phyloP scores from a whole-genome alignment of 2,113 vertebrate species.

The Leiothrix lutea region DNA sequence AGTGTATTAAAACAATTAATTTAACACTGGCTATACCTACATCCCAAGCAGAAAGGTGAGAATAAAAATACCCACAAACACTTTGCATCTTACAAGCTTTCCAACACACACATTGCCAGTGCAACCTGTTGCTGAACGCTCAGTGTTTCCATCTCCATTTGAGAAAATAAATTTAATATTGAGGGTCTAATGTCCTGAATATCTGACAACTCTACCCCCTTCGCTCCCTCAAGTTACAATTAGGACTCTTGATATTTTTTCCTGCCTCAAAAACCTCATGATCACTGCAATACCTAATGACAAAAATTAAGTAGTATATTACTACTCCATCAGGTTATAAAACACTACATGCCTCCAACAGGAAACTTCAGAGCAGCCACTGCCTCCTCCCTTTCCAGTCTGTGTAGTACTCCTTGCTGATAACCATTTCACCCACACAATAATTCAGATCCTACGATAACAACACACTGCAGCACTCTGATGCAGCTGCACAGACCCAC shows the following conservation, averaged over 20 bases:
- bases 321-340: background rate
- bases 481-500: background rate
- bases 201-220: background rate
- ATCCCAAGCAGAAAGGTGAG: background rate
- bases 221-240: background rate
- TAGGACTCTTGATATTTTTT: background rate
- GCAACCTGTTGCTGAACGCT: background rate
- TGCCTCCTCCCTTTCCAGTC: background rate
- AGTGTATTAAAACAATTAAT: background rate
- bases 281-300: background rate
- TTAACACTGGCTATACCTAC: background rate
- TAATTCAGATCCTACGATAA: background rate
- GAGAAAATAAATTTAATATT: background rate
- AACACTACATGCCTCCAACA: background rate
- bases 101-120: background rate
- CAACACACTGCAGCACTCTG: background rate
- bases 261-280: background rate
- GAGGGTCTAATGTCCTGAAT: background rate
- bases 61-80: background rate
- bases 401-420: background rate
- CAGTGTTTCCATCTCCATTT: background rate
- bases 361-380: background rate
- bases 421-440: background rate
- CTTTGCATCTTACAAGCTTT: background rate
- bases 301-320: background rate